Base-by-base conservation (phyloP, 2,113 vertebrate genomes). In the Petaurus breviceps region DNA sequence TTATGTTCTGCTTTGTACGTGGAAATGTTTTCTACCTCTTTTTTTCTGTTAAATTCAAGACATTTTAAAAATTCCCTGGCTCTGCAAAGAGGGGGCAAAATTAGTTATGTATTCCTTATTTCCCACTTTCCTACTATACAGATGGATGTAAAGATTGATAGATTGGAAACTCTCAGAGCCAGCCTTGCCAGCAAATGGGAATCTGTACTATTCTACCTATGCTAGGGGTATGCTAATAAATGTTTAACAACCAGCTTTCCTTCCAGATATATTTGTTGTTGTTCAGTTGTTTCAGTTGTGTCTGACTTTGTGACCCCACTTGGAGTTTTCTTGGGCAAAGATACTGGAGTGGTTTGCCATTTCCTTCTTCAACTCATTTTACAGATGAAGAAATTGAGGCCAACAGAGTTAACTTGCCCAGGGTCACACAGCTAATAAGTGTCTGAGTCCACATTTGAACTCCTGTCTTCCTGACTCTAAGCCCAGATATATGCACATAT, bases 181-280 rank as follows among this genome's bases (percentile, higher is more conserved):
- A 84, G 6, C 19, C n/a, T 43, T 84, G n/a, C 51, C 52, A 25
- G 12, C 25, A 51, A 89, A n/a, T 22, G 92, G 55, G 53, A 90
- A 93, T 92, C 26, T 43, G 12, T 51, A 93, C 46, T 28, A 68
- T 90, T 61, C 19, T 43, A 57, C 51, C n/a, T 95, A 91, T 95
- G 90, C 50, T 51, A 24, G 84, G 57, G 22, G 61, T 50, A 12
- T 25, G 43, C 47, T 50, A 23, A 24, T 47, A 51, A 49, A 37
- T 50, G 4, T n/a, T 77, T 43, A 84, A 43, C 19, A 84, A 22
- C 19, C n/a, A 84, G 37, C 37, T 84, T 84, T 84, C 7, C 68
- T 23, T 84, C 7, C n/a, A 84, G 37, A 84, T 22, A 77, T 43
- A 84, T 43, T 68, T 68, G 57, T 68, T 37, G 31, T 37, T 68